Percentiles rank a stretch among this genome's conserved stretches.
phyloP scores from a whole-genome alignment of 1,140 invertebrate species.

The Drosophila kurseongensis region DNA sequence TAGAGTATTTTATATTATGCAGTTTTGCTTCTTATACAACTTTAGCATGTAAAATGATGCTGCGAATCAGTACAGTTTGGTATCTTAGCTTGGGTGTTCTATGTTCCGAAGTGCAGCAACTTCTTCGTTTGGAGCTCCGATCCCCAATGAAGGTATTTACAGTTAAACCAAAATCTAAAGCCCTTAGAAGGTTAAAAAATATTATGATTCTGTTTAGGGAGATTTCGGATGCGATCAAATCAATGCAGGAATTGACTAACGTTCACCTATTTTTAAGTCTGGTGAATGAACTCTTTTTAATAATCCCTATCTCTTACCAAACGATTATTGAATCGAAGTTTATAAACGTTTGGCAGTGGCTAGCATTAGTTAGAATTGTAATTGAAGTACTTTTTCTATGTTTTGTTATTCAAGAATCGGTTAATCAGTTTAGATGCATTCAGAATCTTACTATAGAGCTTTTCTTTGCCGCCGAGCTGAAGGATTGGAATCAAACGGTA shows the following conservation, averaged over 20 bases:
- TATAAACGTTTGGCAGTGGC: not conserved
- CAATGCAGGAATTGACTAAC: slow-evolving; percentile 25
- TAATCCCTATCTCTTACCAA: slow-evolving; percentile 7
- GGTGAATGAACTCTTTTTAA: not conserved
- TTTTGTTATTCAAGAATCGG: slow-evolving; percentile 25
- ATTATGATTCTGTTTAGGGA: slow-evolving; percentile 35
- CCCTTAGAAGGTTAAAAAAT: not conserved
- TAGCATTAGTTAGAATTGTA: slow-evolving; percentile 16
- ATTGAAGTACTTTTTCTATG: slow-evolving; percentile 39
- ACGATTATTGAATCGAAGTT: not conserved
- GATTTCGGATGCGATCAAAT: slow-evolving; percentile 7
- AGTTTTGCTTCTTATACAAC: not conserved
- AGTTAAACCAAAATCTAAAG: not conserved
- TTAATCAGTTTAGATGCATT: slow-evolving; percentile 23
- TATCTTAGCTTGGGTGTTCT: not conserved
- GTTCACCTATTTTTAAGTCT: slow-evolving; percentile 18
- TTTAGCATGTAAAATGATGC: not conserved
- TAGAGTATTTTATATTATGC: no score
- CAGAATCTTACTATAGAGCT: slow-evolving; percentile 35
- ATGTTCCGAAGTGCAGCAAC: no score
- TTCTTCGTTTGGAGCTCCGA: no score
- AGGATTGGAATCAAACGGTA: slow-evolving; percentile 46
- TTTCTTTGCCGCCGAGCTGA: slow-evolving; percentile 19
- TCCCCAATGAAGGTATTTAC: not conserved
- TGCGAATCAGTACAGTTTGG: not conserved